These are phyloP conservation scores for Actinostola sp. DNA, from an alignment of 92 coral and sea anemone genomes.

Conservation along the genomic window DNA sequence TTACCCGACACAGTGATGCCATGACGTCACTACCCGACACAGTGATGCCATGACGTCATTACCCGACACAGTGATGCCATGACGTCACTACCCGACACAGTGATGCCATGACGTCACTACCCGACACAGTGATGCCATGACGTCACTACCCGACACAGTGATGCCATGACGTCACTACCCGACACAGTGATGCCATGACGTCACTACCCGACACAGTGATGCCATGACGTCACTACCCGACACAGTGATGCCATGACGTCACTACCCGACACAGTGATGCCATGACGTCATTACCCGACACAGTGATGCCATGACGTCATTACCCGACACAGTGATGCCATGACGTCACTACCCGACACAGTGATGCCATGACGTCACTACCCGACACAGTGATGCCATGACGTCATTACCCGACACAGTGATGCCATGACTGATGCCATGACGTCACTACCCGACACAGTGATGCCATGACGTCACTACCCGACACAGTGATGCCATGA, in stretches of 20 bases:
- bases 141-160: neutral
- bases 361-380: neutral
- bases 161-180: neutral
- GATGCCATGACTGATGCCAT: neutral
- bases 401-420: neutral
- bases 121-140: neutral
- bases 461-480: neutral
- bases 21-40: neutral
- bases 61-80: neutral
- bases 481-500: neutral
- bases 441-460: neutral
- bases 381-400: neutral
- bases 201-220: neutral
- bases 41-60: neutral
- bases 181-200: neutral
- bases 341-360: neutral
- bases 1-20: neutral
- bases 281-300: neutral
- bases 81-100: neutral
- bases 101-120: neutral
- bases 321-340: neutral
- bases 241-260: neutral
- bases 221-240: neutral
- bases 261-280: neutral
- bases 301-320: neutral